Conservation (phyloP, 2,797 vertebrate genomes). For the Melanotaenia parkinsoni region DNA sequence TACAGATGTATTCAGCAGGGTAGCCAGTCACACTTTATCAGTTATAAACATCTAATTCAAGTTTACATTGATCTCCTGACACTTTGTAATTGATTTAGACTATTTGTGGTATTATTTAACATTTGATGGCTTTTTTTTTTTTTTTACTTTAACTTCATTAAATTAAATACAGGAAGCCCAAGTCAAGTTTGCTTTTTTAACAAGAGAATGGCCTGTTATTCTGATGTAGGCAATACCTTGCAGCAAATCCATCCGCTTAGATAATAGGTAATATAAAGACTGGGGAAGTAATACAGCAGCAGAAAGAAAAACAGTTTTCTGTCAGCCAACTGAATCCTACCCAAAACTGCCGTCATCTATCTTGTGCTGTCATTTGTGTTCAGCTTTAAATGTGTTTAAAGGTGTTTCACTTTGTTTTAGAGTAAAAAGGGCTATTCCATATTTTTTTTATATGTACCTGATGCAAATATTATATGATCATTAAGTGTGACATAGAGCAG, state of each 20-base stretch:
- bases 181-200: neutral
- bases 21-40: constrained; percentile 2
- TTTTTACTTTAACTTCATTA: neutral
- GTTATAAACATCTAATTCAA: constrained; percentile 27
- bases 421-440: constrained; percentile 5
- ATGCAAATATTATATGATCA: neutral
- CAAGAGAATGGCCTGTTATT: neutral
- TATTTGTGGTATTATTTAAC: neutral
- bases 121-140: constrained; percentile 1
- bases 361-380: neutral
- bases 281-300: constrained; percentile 11
- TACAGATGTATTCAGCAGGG: constrained; percentile 9
- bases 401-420: constrained; percentile 5
- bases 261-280: constrained; percentile 2
- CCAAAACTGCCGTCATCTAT: constrained; percentile 11
- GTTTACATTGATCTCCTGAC: constrained; percentile 5
- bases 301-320: constrained; percentile 20
- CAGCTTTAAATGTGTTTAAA: constrained; percentile 11
- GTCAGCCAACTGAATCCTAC: neutral
- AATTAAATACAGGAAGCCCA: neutral
- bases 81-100: constrained; percentile 9
- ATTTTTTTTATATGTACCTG: neutral
- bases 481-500: constrained; percentile 1
- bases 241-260: neutral
- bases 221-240: neutral